phyloP scores from a whole-genome alignment of 2,113 vertebrate species.

The Gobiocypris rarus region DNA sequence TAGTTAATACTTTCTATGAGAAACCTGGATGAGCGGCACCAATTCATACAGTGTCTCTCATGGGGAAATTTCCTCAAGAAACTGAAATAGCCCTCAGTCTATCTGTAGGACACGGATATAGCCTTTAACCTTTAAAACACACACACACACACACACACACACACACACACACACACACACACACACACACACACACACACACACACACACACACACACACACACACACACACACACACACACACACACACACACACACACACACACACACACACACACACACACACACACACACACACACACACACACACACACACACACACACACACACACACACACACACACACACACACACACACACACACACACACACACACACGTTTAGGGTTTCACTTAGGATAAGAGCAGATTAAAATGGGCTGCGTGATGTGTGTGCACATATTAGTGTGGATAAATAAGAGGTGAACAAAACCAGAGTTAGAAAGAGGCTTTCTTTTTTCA shows the following conservation, averaged over 20 bases:
- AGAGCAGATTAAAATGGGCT: not conserved
- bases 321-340: not conserved
- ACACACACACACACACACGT: not conserved
- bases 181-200: not conserved
- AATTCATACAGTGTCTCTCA: slow-evolving; percentile 12
- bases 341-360: not conserved
- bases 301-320: not conserved
- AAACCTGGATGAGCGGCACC: not conserved
- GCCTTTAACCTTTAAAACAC: slow-evolving; percentile 73
- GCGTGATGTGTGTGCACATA: not conserved
- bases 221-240: not conserved
- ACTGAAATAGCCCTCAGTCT: slow-evolving; percentile 52
- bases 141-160: not conserved
- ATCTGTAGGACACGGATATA: slow-evolving; percentile 65
- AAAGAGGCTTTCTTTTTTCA: not conserved
- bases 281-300: not conserved
- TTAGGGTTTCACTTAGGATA: slow-evolving; percentile 46
- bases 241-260: not conserved
- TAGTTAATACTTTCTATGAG: not conserved
- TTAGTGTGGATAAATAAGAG: not conserved
- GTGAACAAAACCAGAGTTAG: not conserved
- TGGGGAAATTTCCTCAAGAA: slow-evolving; percentile 34
- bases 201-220: not conserved
- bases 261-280: not conserved
- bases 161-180: slow-evolving; percentile 58